phyloP scores from a whole-genome alignment of 2,888 invertebrate species.

The Cephus spinipes region DNA sequence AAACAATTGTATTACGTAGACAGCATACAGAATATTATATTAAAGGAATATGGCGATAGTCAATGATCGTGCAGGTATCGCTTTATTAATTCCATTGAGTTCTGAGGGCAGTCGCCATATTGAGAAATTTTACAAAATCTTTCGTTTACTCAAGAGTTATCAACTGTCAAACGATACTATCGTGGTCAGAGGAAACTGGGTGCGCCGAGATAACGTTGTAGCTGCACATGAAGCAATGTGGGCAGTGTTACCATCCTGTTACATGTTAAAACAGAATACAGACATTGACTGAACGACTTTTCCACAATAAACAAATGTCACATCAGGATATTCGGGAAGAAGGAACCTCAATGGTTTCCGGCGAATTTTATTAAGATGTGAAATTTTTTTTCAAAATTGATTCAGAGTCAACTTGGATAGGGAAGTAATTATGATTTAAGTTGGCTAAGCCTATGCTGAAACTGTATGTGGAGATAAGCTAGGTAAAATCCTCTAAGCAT shows the following conservation, averaged over 20 bases:
- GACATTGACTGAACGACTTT: neutral
- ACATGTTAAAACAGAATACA: neutral
- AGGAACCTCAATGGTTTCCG: neutral
- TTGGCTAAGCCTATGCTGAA: neutral
- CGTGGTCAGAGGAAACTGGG: slow-evolving; percentile 41
- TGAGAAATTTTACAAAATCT: neutral
- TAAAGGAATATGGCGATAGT: neutral
- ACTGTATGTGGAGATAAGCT: neutral
- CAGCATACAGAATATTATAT: neutral
- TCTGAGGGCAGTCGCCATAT: neutral
- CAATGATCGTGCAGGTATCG: neutral
- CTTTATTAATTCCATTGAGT: neutral
- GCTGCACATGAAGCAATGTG: neutral
- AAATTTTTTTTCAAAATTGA: no score
- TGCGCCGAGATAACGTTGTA: slow-evolving; percentile 41
- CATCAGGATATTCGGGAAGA: neutral
- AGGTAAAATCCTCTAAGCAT: neutral
- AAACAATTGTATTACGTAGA: neutral
- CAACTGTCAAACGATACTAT: slow-evolving; percentile 38
- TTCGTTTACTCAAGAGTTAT: slow-evolving; percentile 21
- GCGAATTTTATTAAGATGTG: neutral
- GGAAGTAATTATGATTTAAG: neutral
- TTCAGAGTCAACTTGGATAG: neutral
- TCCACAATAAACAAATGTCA: neutral
- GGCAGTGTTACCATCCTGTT: neutral